These are phyloP conservation scores for Sitta europaea DNA, from an alignment of 2,113 vertebrate genomes.

Conservation along the genomic window DNA sequence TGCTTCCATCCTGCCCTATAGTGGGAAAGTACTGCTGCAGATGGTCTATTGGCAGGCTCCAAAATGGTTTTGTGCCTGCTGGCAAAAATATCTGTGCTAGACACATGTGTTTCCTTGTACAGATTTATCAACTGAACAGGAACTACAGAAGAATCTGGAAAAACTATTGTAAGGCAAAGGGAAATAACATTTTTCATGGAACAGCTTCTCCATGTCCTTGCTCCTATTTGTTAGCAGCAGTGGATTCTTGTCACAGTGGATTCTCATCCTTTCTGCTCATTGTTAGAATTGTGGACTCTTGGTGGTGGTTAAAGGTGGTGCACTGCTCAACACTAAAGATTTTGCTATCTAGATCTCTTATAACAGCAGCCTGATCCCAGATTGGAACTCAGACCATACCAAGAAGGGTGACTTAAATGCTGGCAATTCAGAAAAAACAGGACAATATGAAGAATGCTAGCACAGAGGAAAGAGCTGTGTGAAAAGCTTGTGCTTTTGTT, in stretches of 20 bases:
- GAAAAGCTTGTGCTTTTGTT: neutral
- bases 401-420: neutral
- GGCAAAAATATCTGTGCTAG: neutral
- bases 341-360: neutral
- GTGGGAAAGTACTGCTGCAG: neutral
- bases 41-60: neutral
- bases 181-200: neutral
- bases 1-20: neutral
- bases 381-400: neutral
- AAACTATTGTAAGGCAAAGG: neutral
- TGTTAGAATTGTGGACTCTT: neutral
- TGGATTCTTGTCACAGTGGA: neutral
- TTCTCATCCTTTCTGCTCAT: neutral
- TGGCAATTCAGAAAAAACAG: neutral
- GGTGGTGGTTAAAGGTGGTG: neutral
- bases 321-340: neutral
- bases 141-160: slow-evolving; percentile 11
- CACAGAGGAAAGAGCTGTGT: neutral
- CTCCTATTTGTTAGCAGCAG: neutral
- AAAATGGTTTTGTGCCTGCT: slow-evolving; percentile 27
- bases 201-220: neutral
- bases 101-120: neutral
- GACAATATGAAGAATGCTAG: neutral
- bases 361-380: neutral
- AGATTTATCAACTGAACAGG: slow-evolving; percentile 22